Conservation (phyloP, 2,797 vertebrate species). For the Sternarchorhynchus goeldii region DNA sequence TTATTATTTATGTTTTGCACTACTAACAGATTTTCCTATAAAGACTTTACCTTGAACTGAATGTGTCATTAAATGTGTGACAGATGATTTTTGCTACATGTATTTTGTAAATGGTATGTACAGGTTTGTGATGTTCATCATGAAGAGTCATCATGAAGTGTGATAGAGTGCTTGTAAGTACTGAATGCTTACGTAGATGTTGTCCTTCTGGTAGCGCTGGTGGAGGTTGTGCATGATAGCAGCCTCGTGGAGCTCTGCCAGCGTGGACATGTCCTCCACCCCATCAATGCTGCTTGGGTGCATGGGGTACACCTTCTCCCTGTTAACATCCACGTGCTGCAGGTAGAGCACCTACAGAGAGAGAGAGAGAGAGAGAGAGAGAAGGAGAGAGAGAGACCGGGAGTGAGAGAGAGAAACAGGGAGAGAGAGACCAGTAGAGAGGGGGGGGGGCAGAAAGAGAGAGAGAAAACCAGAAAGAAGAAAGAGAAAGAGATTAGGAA, state of each 20-base stretch:
- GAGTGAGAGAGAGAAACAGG: too few relatives aligned
- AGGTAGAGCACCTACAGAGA: constrained; percentile 78
- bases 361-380: constrained; percentile 8
- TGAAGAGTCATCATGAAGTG: not conserved
- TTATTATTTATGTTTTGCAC: too few relatives aligned
- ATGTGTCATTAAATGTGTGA: too few relatives aligned
- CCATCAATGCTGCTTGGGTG: constrained; percentile 87
- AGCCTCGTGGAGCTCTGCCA: constrained; percentile 89
- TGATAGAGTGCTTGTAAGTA: not conserved
- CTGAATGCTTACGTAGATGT: constrained; percentile 84
- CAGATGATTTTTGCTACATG: too few relatives aligned
- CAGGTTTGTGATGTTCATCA: not conserved
- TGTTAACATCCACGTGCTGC: constrained; percentile 77
- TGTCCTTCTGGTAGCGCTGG: constrained; percentile 85
- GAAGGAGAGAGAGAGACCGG: not conserved
- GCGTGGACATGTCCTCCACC: constrained; percentile 89
- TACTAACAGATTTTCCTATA: too few relatives aligned
- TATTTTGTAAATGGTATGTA: not conserved
- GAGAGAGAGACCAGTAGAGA: too few relatives aligned
- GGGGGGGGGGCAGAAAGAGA: too few relatives aligned
- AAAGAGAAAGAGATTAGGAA: too few relatives aligned
- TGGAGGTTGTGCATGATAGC: constrained; percentile 91
- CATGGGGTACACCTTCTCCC: constrained; percentile 85
- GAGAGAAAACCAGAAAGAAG: too few relatives aligned
- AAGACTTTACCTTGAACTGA: too few relatives aligned